Base-by-base conservation (phyloP, 2,888 invertebrate species). In the Ecliptopera silaceata region DNA sequence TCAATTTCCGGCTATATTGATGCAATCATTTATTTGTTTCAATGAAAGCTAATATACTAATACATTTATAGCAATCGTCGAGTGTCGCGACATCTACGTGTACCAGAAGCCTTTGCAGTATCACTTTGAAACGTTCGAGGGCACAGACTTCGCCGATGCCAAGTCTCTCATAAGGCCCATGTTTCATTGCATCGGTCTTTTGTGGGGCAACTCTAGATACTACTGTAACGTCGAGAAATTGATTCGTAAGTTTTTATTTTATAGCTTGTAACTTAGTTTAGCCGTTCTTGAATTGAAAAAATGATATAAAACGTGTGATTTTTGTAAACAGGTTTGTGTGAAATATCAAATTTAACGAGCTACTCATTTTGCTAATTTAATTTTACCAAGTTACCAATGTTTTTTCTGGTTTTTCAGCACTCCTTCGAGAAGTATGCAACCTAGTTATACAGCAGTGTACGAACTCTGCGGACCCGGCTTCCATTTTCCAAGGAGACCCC, bases 131-230 rank as follows among this genome's bases (percentile, higher is more conserved):
- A 91, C 88, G 12, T 93, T 97, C 59, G 96, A 97, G 70, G 93
- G 91, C 5, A 91, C 91, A 0, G 95, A 96, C 48, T 95, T 97
- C 70, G 80, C 91, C 8, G 95, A 96, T 50, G 82, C 93, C 1
- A 91, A 91, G 53, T 48, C 71, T 0, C 81, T 92, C 8, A 89
- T 96, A 3, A 92, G 94, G 49, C 94, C 95, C 0, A 88, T 98
- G 81, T 87, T 97, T 68, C 96, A 98, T 69, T 94, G 94, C 44
- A 92, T 97, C 3, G 96, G 96, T 18, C 85, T 98, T 6, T 88
- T 97, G 13, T 98, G 98, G 98, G 94, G 95, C 0, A 94, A 95
- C 77, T 97, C 97, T 0, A 92, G 93, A 70, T 95, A 96, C 74
- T 97, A 94, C 75, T 94, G 95, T 74, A 92, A 88, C 4, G 91